phyloP scores from a whole-genome alignment of 2,113 vertebrate genomes.

The Malaclemys terrapin region DNA sequence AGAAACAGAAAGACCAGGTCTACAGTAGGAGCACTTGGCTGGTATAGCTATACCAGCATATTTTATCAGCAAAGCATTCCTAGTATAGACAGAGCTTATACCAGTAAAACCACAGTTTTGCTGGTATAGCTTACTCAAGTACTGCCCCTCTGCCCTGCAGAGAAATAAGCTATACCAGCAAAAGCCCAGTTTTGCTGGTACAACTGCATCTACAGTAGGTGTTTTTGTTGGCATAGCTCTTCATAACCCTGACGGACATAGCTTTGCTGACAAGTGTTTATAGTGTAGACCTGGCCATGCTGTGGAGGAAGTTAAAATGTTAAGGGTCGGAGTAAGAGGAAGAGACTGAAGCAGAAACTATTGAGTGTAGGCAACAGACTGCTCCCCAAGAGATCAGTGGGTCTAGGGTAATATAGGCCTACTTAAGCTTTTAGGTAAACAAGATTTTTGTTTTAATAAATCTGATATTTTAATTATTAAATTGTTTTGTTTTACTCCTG shows the following conservation, averaged over 20 bases:
- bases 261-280: neutral
- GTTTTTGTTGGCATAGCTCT: neutral
- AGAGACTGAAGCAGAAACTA: neutral
- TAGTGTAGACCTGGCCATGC: too few species aligned
- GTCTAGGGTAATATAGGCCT: neutral
- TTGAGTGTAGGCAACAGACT: neutral
- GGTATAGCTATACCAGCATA: neutral
- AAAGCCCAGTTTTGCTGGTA: neutral
- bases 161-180: neutral
- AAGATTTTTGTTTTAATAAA: neutral
- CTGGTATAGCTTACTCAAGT: neutral
- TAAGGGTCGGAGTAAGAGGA: neutral
- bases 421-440: neutral
- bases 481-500: too few species aligned
- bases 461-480: too few species aligned
- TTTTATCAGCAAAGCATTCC: neutral
- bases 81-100: neutral
- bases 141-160: too few species aligned
- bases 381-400: neutral
- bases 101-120: neutral
- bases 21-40: neutral
- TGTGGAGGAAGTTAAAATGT: neutral
- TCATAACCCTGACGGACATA: neutral
- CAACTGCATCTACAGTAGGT: neutral
- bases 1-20: neutral